These are phyloP conservation scores for Oxystoma pomonae DNA, from an alignment of 2,888 invertebrate genomes.

Conservation along the genomic window DNA sequence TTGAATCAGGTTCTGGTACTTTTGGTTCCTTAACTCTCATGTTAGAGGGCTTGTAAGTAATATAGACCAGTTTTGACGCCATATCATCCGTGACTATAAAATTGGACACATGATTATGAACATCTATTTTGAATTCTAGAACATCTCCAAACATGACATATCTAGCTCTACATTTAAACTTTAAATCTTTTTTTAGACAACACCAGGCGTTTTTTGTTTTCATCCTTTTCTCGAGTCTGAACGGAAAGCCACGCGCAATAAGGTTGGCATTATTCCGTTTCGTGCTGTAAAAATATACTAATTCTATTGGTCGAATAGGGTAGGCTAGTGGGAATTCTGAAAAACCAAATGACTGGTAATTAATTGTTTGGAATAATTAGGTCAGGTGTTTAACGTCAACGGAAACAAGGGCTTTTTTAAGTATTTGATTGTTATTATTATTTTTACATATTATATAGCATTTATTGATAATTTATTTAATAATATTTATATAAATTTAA, in stretches of 20 bases:
- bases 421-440: too few species aligned
- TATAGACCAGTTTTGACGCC: too few species aligned
- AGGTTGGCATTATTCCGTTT: background rate
- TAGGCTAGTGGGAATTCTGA: background rate
- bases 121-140: background rate
- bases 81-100: too few species aligned
- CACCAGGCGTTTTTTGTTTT: constrained; percentile 4
- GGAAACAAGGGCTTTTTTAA: too few species aligned
- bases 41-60: too few species aligned
- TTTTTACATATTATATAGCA: too few species aligned
- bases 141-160: background rate
- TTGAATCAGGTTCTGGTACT: too few species aligned
- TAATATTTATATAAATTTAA: too few species aligned
- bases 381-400: too few species aligned
- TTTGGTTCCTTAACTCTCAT: too few species aligned
- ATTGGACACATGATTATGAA: background rate
- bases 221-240: background rate
- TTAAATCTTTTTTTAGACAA: constrained; percentile 2
- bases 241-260: background rate
- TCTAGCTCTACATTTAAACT: constrained; percentile 5
- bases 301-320: background rate
- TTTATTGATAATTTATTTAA: too few species aligned
- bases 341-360: background rate
- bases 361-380: too few species aligned
- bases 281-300: background rate